phyloP scores from a whole-genome alignment of 2,113 vertebrate genomes.

The Melanotaenia duboulayi region DNA sequence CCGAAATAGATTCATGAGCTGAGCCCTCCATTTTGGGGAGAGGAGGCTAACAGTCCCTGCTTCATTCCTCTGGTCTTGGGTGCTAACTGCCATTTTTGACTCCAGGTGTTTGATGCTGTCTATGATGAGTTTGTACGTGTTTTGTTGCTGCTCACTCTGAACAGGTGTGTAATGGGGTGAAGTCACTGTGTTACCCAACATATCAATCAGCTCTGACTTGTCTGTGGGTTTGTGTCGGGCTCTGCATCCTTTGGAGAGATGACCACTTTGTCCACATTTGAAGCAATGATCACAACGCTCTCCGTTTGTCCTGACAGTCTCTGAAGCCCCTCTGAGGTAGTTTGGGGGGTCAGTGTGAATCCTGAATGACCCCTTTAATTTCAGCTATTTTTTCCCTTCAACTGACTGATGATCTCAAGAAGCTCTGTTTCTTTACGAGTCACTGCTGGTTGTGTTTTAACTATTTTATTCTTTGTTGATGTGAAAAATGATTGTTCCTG shows the following conservation, averaged over 20 bases:
- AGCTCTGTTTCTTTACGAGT: slow-evolving; percentile 27
- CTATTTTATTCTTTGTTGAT: not conserved
- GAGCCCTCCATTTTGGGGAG: not conserved
- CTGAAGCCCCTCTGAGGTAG: slow-evolving; percentile 2
- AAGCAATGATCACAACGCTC: slow-evolving; percentile 51
- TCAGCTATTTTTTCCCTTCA: slow-evolving; percentile 34
- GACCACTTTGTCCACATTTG: slow-evolving; percentile 47
- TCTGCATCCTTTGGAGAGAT: slow-evolving; percentile 1
- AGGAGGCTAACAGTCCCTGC: not conserved
- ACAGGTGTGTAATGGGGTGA: no score
- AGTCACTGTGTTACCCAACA: not conserved
- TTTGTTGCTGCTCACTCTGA: not conserved
- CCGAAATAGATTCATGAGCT: not conserved
- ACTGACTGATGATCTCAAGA: not conserved
- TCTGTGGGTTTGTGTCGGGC: not conserved
- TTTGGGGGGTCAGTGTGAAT: not conserved
- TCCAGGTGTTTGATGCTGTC: not conserved
- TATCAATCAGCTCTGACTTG: accelerated
- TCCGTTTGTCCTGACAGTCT: slow-evolving; percentile 22
- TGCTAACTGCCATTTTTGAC: accelerated
- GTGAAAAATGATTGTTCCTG: not conserved
- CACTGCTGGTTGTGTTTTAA: not conserved
- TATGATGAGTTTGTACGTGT: not conserved
- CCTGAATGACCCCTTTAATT: not conserved
- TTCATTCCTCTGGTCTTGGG: not conserved